Base-by-base conservation (phyloP, 2,797 vertebrate genomes). In the Oreonectes daqikongensis region DNA sequence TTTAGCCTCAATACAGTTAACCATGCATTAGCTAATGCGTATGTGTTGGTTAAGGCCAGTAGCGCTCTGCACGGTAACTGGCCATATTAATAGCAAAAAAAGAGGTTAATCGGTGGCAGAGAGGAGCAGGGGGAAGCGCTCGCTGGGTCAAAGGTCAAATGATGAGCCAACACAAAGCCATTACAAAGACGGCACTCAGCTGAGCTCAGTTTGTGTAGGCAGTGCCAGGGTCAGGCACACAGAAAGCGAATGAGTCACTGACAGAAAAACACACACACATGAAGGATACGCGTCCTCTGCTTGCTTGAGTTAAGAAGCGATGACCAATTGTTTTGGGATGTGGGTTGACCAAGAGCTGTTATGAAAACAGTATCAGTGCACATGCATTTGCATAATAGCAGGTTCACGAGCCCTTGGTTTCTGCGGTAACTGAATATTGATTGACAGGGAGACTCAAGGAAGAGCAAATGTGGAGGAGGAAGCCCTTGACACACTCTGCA, bases 351-450 rank as follows among this genome's bases (percentile, higher is more conserved):
- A 72, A 82, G 81, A 82, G 83, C 74, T 79, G 91, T 82, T 83
- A 78, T 84, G 78, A 93, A 94, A 94, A 93, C 90, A 90, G 90
- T 93, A 93, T 93, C 94, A 90, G 92, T 92, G 92, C 91, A 92
- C 92, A 86, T 73, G 90, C 91, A 95, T 95, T 95, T 95, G 92
- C 94, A 95, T 95, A 95, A 95, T 95, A 94, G 95, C 94, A 91
- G 94, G 92, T 93, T 93, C 93, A 75, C 83, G 91, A 92, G 94
- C 93, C 92, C 94, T 94, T 94, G 95, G 93, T 95, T 95, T 95
- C 93, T 92, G 92, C 92, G 92, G 93, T 93, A 80, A 79, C 81
- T 64, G 79, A 79, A 84, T 82, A 78, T 66, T 84, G 83, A 84
- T 81, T 84, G 83, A 84, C 81, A 82, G 83, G 53, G 53, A 82